A percentile compares a stretch with the other conserved stretches of the same genome.
Evolutionary conservation across 2,888 invertebrate genomes (phyloP).

Genomic region (Bhutanitis thaidina): DNA sequence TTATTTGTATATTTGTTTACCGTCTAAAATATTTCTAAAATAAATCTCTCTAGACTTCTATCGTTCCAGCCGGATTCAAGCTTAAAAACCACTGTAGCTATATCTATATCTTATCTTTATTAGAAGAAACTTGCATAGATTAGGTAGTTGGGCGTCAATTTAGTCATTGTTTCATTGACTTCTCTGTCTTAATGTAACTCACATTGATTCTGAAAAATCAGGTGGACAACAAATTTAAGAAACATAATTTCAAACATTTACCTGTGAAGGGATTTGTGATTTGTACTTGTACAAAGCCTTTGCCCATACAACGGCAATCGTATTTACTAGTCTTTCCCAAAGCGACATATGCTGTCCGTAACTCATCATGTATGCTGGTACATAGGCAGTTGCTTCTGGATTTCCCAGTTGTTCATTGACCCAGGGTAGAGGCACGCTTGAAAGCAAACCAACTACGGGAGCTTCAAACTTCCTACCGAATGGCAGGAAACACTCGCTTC

Average conservation of each 20-base stretch:
- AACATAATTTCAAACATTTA: constrained; percentile 20
- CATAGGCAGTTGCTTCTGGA: constrained; percentile 78
- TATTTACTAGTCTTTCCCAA: constrained; percentile 69
- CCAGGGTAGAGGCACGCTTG: constrained; percentile 79
- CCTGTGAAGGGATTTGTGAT: constrained; percentile 69
- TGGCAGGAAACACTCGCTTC: constrained; percentile 79
- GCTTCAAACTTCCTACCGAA: constrained; percentile 74
- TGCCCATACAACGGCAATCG: constrained; percentile 56
- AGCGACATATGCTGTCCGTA: constrained; percentile 71
- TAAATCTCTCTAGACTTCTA: too few relatives aligned
- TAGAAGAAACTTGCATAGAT: too few relatives aligned
- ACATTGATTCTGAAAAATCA: too few relatives aligned
- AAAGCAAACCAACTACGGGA: constrained; percentile 75
- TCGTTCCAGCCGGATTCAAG: too few relatives aligned
- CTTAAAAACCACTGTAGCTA: too few relatives aligned
- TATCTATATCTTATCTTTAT: too few relatives aligned
- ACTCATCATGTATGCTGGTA: constrained; percentile 77
- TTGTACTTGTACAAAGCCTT: constrained; percentile 60
- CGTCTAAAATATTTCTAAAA: too few relatives aligned
- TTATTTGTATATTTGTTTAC: too few relatives aligned
- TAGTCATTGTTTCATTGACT: too few relatives aligned
- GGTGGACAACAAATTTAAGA: too few relatives aligned
- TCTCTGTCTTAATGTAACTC: too few relatives aligned
- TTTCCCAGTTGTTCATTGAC: constrained; percentile 76
- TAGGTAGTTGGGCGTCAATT: too few relatives aligned